Conservation (phyloP, 2,113 vertebrate genomes). For the Brachypodius melanocephalos region DNA sequence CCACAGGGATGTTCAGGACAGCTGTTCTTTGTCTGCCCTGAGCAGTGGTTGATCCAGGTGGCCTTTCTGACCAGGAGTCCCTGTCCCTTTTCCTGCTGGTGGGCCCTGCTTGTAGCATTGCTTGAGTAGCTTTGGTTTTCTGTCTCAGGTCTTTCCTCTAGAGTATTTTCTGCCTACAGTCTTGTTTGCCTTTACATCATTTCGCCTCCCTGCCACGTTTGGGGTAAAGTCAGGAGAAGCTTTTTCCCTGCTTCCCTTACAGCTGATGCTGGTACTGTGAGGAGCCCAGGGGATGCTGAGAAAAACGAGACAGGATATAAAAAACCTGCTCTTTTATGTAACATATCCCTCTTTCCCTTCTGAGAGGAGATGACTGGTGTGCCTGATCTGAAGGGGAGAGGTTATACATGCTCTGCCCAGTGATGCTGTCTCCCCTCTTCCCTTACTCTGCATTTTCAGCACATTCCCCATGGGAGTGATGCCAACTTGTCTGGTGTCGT, state of each 20-base stretch:
- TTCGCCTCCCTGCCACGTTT: not conserved
- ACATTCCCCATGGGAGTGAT: not conserved
- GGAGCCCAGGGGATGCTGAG: not conserved
- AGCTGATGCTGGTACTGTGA: not conserved
- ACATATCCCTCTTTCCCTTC: not conserved
- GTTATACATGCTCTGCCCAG: not conserved
- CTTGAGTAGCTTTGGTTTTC: not conserved
- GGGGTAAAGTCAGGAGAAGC: not conserved
- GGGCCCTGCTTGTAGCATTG: not conserved
- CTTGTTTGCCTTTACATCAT: not conserved
- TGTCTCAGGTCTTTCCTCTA: not conserved
- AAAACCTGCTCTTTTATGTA: not conserved
- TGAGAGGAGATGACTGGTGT: not conserved
- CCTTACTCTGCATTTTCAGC: not conserved
- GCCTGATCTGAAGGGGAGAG: not conserved
- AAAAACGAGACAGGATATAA: not conserved
- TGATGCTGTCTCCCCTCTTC: not conserved
- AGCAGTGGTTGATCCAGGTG: not conserved
- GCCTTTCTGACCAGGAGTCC: not conserved
- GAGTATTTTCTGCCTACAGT: not conserved
- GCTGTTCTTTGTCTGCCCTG: not conserved
- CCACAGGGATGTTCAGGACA: not conserved
- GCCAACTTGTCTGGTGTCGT: not conserved
- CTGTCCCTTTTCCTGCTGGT: not conserved
- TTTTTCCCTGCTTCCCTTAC: not conserved